Base-by-base conservation (phyloP, 2,113 vertebrate genomes). In the Archocentrus centrarchus region DNA sequence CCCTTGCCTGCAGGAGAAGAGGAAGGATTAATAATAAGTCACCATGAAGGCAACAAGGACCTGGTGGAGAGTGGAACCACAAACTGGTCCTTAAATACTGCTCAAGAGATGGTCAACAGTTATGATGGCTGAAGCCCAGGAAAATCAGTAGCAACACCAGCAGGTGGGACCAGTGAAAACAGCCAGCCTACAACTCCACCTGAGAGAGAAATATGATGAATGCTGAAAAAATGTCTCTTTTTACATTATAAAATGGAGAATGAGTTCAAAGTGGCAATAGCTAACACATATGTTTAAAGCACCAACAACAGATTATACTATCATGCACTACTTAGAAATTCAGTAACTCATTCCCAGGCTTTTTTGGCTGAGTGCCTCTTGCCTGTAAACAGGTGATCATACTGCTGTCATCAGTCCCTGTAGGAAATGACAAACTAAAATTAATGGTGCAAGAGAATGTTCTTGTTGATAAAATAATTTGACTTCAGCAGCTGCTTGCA, bases 381-480 rank as follows among this genome's bases (percentile, higher is more conserved):
- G 44, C 66, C 44, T 53, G 24, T 70, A 70, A 70, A 53, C 24
- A 70, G 66, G 44, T 70, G 66, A 32, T 70, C 66, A 70, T 17
- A 70, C 17, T 70, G 44, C 44, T 68, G 64, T 68, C 64, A 18
- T 68, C 41, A 68, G 44, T 68, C 64, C 64, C 41, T 68, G 15
- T 50, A 50, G 64, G 64, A 47, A 68, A 68, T 5, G 2, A 30
- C 64, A 68, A 68, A 68, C 41, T 50, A 68, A 50, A 68, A 70
- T 70, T 53, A 70, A 70, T 70, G 15, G 24, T 53, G 66, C 41
- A 53, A 53, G 66, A 53, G 24, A 70, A 70, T 13, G 66, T 70
- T 53, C 50, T 53, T 70, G 66, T 53, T 70, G 41, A 68, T 68
- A 30, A 50, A 70, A 50, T 70, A 70, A 70, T 53, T 70, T 53